Evolutionary conservation across 2,888 invertebrate genomes (phyloP).

Genomic region (Lamellibrachia satsuma): DNA sequence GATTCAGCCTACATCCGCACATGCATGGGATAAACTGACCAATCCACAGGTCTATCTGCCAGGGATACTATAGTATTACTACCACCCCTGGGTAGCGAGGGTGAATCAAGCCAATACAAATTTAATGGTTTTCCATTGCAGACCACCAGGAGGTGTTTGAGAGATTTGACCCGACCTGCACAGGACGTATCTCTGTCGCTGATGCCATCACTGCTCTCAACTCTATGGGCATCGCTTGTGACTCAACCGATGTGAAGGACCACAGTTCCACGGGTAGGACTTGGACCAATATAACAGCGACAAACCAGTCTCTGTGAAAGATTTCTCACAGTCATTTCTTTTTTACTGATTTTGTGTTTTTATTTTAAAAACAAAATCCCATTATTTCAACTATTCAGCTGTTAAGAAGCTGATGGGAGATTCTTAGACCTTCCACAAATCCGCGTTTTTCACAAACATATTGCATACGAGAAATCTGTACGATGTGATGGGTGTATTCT

Average conservation of each 20-base stretch:
- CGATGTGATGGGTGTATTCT: too few relatives aligned
- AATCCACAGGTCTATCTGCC: too few relatives aligned
- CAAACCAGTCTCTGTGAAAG: too few relatives aligned
- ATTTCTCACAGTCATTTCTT: neutral
- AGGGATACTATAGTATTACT: too few relatives aligned
- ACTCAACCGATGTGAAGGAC: neutral
- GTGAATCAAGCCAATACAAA: neutral
- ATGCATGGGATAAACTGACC: too few relatives aligned
- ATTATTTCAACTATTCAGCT: neutral
- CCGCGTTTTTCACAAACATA: too few relatives aligned
- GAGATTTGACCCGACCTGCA: slow-evolving; percentile 7
- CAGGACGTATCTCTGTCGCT: slow-evolving; percentile 19
- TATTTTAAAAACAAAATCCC: neutral
- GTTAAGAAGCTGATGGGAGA: too few relatives aligned
- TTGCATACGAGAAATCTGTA: too few relatives aligned
- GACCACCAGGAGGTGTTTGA: neutral
- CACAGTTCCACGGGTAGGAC: neutral
- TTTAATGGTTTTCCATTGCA: neutral
- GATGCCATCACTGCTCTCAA: slow-evolving; percentile 19
- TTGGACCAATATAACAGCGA: neutral
- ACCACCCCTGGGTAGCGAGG: too few relatives aligned
- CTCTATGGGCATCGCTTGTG: neutral
- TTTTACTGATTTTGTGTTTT: neutral
- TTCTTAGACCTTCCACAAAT: too few relatives aligned
- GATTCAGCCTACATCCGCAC: too few relatives aligned